Evolutionary conservation across 2,888 invertebrate species (phyloP), one percentile per base, ranked within the genome.

Genomic region (Campoplex capitator): DNA sequence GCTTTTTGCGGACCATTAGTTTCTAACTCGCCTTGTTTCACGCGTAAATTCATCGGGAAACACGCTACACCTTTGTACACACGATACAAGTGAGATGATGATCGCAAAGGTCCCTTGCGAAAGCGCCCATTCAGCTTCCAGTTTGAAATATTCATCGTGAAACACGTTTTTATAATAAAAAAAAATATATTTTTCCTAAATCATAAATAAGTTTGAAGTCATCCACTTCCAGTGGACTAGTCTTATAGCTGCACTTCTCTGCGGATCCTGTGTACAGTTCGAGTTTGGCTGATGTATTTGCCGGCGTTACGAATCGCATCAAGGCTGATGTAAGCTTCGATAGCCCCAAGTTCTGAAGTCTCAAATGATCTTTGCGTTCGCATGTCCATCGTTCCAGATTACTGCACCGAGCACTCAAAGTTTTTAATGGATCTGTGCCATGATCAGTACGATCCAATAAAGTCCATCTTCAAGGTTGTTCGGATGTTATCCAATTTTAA

Each of bases 1-100:
- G 38, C 74, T 81, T 84, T 88, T 86, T 85, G 48, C 83, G 78
- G 67, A 42, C 81, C 85, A 88, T 86, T 88, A 86, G 86, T 68
- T 79, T 83, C 73, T 79, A 54, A 58, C 54, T 58, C 38, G 45
- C 62, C 83, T 76, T 85, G 78, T 83, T 88, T 78, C 71, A 77
- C 81, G 54, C 73, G 62, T 38, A 32, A 75, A 80, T 71, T 80
- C n/a, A 80, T 80, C 65, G 51, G 18, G 51, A 48, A 71, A 54
- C 71, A 45, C 32, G 51, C 28, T 32, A 51, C 71, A 71, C 51
- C 32, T 35, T 71, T 32, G 71, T 71, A 32, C 28, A 51, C 18
- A 51, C 51, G 7, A 32, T 8, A 16, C 7, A 32, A 51, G 23
- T 8, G 51, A 70, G 70, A 70, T 48, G 13, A 71, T 51, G 51